phyloP scores from a whole-genome alignment of 1,140 invertebrate species.

The Littorina saxatilis region DNA sequence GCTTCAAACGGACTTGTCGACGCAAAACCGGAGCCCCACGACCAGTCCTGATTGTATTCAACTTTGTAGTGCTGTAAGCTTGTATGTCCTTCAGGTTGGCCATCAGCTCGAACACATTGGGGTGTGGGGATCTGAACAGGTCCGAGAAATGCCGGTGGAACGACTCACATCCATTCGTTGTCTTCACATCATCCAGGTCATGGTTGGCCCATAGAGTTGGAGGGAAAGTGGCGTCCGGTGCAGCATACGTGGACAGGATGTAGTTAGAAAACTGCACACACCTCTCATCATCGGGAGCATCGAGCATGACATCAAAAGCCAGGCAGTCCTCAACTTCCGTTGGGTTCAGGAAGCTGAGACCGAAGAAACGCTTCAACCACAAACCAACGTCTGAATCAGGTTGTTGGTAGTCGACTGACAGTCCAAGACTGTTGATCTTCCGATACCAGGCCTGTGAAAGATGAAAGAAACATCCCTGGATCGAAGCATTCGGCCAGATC shows the following conservation, averaged over 20 bases:
- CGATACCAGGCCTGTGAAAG: constrained; percentile 18
- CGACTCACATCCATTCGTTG: constrained; percentile 16
- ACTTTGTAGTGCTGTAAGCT: background rate
- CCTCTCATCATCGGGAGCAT: constrained; percentile 19
- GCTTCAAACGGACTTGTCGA: constrained; percentile 22
- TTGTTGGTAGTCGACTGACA: constrained; percentile 20
- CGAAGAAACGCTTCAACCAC: constrained; percentile 22
- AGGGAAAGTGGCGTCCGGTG: constrained; percentile 18
- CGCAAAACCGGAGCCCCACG: too few species aligned
- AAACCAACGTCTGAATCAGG: constrained; percentile 15
- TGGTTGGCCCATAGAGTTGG: constrained; percentile 21
- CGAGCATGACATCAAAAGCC: constrained; percentile 10
- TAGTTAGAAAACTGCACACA: constrained; percentile 3
- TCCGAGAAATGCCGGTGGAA: constrained; percentile 19
- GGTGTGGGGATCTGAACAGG: constrained; percentile 1
- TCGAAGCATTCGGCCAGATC: constrained; percentile 16
- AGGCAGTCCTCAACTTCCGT: constrained; percentile 19
- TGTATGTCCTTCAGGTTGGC: constrained; percentile 5
- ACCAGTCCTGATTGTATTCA: constrained; percentile 18
- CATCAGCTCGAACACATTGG: constrained; percentile 19
- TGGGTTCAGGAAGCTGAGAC: constrained; percentile 21
- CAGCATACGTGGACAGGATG: constrained; percentile 14
- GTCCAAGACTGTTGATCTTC: constrained; percentile 20
- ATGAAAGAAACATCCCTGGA: constrained; percentile 22
- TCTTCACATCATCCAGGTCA: background rate